Base-by-base conservation (phyloP, 2,113 vertebrate species). In the Romanogobio albipinnatus region DNA sequence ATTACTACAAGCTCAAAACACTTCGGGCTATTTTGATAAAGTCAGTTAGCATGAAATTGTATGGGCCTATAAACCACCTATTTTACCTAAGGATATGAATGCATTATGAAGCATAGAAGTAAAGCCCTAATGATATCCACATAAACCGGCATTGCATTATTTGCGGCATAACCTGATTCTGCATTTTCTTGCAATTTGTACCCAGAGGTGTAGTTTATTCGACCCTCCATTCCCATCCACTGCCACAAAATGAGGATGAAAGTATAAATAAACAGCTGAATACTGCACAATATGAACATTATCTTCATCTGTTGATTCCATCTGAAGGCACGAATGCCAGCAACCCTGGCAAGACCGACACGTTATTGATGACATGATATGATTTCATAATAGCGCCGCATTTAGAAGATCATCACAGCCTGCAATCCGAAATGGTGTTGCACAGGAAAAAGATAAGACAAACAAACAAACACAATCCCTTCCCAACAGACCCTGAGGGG, bases 361-460 rank as follows among this genome's bases (percentile, higher is more conserved):
- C 19, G 15, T 74, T 85, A 71, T 74, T 71, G 68, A 59, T 81
- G 76, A 81, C 62, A 81, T 70, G 62, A 80, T 73, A 80, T 61
- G 76, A 36, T 56, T 61, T 58, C 47, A 51, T 49, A 74, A 81
- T 71, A 74, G 77, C 26, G 10, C 15, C 39, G 43, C 66, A 81
- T 77, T 74, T 62, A 74, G 84, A 17, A 81, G 29, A 56, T 85
- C 66, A 51, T 80, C 66, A 81, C 58, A 7, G 36, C 76, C 43
- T 59, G 49, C 24, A 56, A 64, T 59, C 36, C 43, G 29, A 61
- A 84, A 76, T 39, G 22, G 74, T 53, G 47, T 58, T 24, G 29
- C 61, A 56, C 2, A 39, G 15, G 49, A 71, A 66, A 84, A 76
- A 84, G 74, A 84, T 71, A 68, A 56, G 45, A 19, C 43, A 71